These are phyloP conservation scores for Porites lutea DNA, from an alignment of 64 coral and sea anemone species.

Conservation along the genomic window DNA sequence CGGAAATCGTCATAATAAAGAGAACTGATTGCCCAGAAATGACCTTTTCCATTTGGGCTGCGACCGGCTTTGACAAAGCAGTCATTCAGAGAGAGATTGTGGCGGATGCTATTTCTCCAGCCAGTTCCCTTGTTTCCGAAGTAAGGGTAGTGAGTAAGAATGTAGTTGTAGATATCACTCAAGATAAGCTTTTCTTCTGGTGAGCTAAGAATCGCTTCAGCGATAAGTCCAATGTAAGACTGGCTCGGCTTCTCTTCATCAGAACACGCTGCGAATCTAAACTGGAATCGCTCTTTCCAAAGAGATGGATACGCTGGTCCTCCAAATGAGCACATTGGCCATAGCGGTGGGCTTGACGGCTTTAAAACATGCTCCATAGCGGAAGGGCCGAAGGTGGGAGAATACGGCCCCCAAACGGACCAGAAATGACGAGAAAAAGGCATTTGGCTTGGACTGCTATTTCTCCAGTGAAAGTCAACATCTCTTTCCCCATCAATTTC, in stretches of 20 bases:
- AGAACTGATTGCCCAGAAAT: constrained; percentile 69
- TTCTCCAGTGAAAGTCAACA: constrained; percentile 26
- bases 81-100: constrained; percentile 74
- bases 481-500: constrained; percentile 22
- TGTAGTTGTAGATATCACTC: constrained; percentile 74
- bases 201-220: constrained; percentile 67
- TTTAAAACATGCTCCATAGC: constrained; percentile 53
- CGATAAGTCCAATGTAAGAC: constrained; percentile 75
- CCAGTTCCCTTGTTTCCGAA: constrained; percentile 77
- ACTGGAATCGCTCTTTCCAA: constrained; percentile 53
- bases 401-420: constrained; percentile 50
- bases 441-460: constrained; percentile 1
- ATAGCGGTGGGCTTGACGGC: constrained; percentile 27
- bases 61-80: constrained; percentile 73
- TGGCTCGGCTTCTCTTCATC: constrained; percentile 76
- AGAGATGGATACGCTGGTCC: constrained; percentile 13
- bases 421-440: constrained; percentile 47
- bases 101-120: constrained; percentile 81
- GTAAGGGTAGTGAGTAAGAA: constrained; percentile 68
- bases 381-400: constrained; percentile 18
- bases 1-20: constrained; percentile 67
- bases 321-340: constrained; percentile 35
- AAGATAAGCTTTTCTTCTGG: constrained; percentile 74
- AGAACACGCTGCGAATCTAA: constrained; percentile 52
- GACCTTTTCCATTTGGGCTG: constrained; percentile 73